Percentiles rank a stretch among this genome's conserved stretches.
Conservation (phyloP, 1,140 invertebrate species). For the Drosophila pruinosa region DNA sequence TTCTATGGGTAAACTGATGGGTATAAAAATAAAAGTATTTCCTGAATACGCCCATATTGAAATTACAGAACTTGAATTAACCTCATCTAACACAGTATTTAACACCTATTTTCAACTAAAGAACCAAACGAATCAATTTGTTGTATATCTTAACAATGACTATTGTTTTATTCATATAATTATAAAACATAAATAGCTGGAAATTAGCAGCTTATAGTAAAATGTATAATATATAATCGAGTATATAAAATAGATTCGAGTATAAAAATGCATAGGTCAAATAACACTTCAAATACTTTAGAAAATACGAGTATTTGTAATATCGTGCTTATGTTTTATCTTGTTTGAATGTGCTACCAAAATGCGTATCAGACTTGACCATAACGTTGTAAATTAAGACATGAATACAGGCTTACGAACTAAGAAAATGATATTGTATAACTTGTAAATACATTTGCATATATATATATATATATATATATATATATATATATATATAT, state of each 20-base stretch:
- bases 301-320: conserved; percentile 18
- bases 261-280: conserved; percentile 34
- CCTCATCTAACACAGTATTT: too few relatives aligned
- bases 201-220: conserved; percentile 6
- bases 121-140: not conserved
- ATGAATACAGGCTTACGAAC: conserved; percentile 20
- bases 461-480: not conserved
- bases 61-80: too few relatives aligned
- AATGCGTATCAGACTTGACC: conserved; percentile 35
- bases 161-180: conserved; percentile 60
- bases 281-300: conserved; percentile 32
- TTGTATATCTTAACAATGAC: conserved; percentile 62
- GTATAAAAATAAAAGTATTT: too few relatives aligned
- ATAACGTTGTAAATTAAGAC: conserved; percentile 8
- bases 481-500: not conserved
- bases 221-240: conserved; percentile 29
- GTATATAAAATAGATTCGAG: conserved; percentile 52
- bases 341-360: conserved; percentile 31
- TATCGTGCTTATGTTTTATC: conserved; percentile 32
- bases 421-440: conserved; percentile 14
- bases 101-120: not conserved
- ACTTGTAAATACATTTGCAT: conserved; percentile 1
- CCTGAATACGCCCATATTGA: too few relatives aligned
- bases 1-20: too few relatives aligned
- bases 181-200: conserved; percentile 39